phyloP scores from a whole-genome alignment of 1,140 invertebrate genomes.

The Lutraria rhynchaena region DNA sequence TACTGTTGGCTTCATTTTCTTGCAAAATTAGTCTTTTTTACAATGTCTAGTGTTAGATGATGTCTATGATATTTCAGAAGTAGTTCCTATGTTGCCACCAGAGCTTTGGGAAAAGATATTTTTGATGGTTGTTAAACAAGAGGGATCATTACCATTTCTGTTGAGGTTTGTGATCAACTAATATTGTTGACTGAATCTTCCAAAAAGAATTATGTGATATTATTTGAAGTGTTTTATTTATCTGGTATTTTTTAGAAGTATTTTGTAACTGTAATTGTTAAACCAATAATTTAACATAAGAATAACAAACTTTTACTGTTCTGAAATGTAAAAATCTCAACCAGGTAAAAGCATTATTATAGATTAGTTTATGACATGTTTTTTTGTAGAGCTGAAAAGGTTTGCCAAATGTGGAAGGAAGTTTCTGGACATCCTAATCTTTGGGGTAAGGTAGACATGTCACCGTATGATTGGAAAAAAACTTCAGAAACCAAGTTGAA shows the following conservation, averaged over 20 bases:
- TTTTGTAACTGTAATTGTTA: no score
- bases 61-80: neutral
- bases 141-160: conserved; percentile 89
- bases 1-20: no score
- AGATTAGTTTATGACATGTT: neutral
- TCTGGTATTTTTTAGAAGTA: no score
- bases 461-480: conserved; percentile 87
- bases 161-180: no score
- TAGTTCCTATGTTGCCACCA: conserved; percentile 83
- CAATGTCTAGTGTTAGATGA: no score
- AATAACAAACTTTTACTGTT: no score
- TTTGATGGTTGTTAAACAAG: conserved; percentile 85
- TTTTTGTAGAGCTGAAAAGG: conserved; percentile 86
- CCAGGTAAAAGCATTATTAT: neutral
- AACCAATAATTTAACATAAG: no score
- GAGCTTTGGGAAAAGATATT: conserved; percentile 89
- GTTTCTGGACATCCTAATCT: conserved; percentile 87
- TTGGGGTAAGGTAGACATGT: conserved; percentile 90
- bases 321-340: no score
- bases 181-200: no score
- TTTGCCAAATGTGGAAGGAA: conserved; percentile 89
- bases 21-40: no score
- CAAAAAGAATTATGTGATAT: no score
- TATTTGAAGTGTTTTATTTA: no score
- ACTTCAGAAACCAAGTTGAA: conserved; percentile 88